These are phyloP conservation scores for Meiosimyza decipiens DNA, from an alignment of 2,888 invertebrate genomes.

Conservation along the genomic window DNA sequence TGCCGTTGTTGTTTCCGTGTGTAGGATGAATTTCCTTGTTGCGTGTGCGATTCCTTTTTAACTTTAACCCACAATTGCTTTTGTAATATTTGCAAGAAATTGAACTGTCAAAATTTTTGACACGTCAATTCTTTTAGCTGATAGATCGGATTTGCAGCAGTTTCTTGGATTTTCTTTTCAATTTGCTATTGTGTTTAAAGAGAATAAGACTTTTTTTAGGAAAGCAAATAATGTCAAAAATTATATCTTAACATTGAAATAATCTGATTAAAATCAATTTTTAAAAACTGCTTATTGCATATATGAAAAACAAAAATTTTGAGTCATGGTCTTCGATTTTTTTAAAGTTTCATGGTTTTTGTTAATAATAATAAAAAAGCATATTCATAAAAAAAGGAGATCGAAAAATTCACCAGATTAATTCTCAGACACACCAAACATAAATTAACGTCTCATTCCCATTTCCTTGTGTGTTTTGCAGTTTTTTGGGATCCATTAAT, in stretches of 20 bases:
- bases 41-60: conserved; percentile 1
- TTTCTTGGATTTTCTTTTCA: background rate
- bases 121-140: conserved; percentile 57
- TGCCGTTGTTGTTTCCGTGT: conserved; percentile 3
- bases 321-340: too few species aligned
- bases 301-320: too few species aligned
- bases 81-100: conserved; percentile 53
- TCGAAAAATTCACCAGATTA: too few species aligned
- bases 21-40: conserved; percentile 4
- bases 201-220: conserved; percentile 7
- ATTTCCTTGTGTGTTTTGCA: too few species aligned
- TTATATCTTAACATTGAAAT: conserved; percentile 16
- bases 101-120: conserved; percentile 66
- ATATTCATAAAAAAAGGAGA: too few species aligned
- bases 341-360: too few species aligned
- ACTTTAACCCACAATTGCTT: conserved; percentile 26
- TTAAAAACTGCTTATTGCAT: background rate
- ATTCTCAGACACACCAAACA: too few species aligned
- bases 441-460: too few species aligned
- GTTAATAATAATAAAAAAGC: too few species aligned
- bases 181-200: conserved; percentile 24
- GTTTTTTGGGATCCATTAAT: too few species aligned
- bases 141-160: conserved; percentile 43
- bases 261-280: conserved; percentile 27
- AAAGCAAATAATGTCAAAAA: conserved; percentile 8